Percentiles rank a stretch among this genome's conserved stretches.
These are phyloP conservation scores for Pyxicephalus adspersus DNA, from an alignment of 2,113 vertebrate species.

Conservation along the genomic window DNA sequence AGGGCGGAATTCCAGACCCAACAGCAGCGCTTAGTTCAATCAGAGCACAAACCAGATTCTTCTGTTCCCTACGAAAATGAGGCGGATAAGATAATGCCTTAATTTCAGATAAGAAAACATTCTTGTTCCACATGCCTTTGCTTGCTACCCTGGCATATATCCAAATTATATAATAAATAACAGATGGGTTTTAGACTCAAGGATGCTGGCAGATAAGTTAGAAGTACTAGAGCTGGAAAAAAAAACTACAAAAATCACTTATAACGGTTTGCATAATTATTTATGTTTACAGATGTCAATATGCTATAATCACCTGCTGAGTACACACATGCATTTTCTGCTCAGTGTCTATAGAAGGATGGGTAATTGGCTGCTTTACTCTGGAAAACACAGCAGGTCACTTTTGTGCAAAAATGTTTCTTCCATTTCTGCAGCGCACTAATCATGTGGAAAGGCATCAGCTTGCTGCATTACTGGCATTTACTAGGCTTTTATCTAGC, in stretches of 20 bases:
- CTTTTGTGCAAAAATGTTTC: background rate
- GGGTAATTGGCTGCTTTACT: conserved; percentile 21
- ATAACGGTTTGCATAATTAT: conserved; percentile 37
- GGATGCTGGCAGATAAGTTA: conserved; percentile 21
- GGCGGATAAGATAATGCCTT: conserved; percentile 57
- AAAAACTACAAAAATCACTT: conserved; percentile 17
- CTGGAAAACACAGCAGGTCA: conserved; percentile 25
- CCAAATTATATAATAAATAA: conserved; percentile 59
- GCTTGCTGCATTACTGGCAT: background rate
- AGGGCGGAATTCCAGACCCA: conserved; percentile 69
- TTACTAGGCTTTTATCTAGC: background rate
- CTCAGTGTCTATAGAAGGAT: conserved; percentile 18
- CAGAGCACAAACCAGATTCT: conserved; percentile 53
- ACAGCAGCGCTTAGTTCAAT: conserved; percentile 63
- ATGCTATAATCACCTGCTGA: conserved; percentile 29
- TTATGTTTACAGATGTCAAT: conserved; percentile 24
- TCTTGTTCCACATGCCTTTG: conserved; percentile 26
- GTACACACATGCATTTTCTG: conserved; percentile 11
- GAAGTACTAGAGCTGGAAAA: conserved; percentile 29
- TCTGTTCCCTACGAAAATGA: conserved; percentile 48
- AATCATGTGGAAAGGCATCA: conserved; percentile 18
- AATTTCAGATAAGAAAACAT: conserved; percentile 48
- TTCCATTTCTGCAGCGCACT: background rate
- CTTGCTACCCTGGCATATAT: conserved; percentile 22
- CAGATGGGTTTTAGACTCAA: conserved; percentile 5